Evolutionary conservation across 1,140 invertebrate genomes (phyloP).

Genomic region (Drosophila lacertosa): DNA sequence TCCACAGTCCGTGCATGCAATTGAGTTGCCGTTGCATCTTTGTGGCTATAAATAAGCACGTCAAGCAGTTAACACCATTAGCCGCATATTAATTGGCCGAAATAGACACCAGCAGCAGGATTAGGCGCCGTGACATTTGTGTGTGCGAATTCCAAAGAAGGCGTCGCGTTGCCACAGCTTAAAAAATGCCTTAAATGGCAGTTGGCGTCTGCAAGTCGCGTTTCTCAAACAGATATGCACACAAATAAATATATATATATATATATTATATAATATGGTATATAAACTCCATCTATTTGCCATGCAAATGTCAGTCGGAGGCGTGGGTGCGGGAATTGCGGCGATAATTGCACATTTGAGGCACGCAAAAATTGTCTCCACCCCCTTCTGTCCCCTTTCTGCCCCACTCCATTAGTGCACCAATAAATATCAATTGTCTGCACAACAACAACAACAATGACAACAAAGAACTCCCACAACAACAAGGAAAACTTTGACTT

Average conservation of each 20-base stretch:
- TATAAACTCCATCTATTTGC: constrained; percentile 7
- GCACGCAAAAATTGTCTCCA: constrained; percentile 41
- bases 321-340: constrained; percentile 13
- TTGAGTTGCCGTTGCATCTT: constrained; percentile 73
- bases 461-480: constrained; percentile 4
- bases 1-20: constrained; percentile 51
- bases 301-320: constrained; percentile 37
- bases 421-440: constrained; percentile 64
- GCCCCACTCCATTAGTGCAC: constrained; percentile 12
- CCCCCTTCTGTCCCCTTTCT: background rate
- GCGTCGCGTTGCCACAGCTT: constrained; percentile 38
- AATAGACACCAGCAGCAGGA: constrained; percentile 68
- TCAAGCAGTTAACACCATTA: constrained; percentile 78
- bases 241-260: background rate
- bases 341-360: constrained; percentile 57
- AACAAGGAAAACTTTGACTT: constrained; percentile 17
- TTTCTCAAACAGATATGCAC: constrained; percentile 27
- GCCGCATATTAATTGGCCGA: constrained; percentile 81
- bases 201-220: constrained; percentile 44
- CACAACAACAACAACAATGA: constrained; percentile 25
- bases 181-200: constrained; percentile 52
- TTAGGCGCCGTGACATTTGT: constrained; percentile 56
- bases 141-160: constrained; percentile 47
- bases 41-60: constrained; percentile 72
- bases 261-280: background rate